A percentile compares a stretch with the other conserved stretches of the same genome.
phyloP scores from a whole-genome alignment of 2,113 vertebrate species.

The Psettodes erumei region DNA sequence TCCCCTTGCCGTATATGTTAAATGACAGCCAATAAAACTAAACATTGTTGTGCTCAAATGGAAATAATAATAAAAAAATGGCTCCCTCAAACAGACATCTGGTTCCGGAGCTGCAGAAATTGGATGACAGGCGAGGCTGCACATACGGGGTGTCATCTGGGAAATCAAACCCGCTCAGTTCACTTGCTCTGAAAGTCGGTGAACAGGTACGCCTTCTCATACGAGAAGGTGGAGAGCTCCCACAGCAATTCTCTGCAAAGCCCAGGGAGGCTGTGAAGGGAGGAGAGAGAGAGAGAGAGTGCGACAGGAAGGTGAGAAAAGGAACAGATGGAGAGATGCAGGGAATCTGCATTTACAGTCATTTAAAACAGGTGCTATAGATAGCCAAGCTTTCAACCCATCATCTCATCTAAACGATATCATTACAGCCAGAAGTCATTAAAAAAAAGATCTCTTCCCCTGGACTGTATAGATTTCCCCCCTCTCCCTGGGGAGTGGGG shows the following conservation, averaged over 20 bases:
- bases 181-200: conserved; percentile 69
- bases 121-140: conserved; percentile 72
- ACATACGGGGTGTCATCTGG: conserved; percentile 65
- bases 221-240: conserved; percentile 67
- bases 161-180: conserved; percentile 78
- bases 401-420: conserved; percentile 67
- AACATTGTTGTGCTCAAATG: conserved; percentile 59
- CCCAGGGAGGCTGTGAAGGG: conserved; percentile 53
- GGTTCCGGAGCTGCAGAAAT: conserved; percentile 52
- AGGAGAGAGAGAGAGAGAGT: conserved; percentile 31
- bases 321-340: conserved; percentile 80
- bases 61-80: conserved; percentile 70
- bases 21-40: conserved; percentile 65
- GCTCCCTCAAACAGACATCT: conserved; percentile 56
- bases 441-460: conserved; percentile 51
- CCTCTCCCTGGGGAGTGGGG: conserved; percentile 49
- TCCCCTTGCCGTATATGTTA: conserved; percentile 26
- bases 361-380: conserved; percentile 74
- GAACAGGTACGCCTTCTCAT: conserved; percentile 70
- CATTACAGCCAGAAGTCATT: conserved; percentile 70
- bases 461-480: conserved; percentile 57
- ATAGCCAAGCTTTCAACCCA: conserved; percentile 62
- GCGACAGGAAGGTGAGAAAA: conserved; percentile 76
- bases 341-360: conserved; percentile 62
- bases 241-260: conserved; percentile 73